These are phyloP conservation scores for Lathronympha strigana DNA, from an alignment of 2,888 invertebrate genomes.

Conservation along the genomic window DNA sequence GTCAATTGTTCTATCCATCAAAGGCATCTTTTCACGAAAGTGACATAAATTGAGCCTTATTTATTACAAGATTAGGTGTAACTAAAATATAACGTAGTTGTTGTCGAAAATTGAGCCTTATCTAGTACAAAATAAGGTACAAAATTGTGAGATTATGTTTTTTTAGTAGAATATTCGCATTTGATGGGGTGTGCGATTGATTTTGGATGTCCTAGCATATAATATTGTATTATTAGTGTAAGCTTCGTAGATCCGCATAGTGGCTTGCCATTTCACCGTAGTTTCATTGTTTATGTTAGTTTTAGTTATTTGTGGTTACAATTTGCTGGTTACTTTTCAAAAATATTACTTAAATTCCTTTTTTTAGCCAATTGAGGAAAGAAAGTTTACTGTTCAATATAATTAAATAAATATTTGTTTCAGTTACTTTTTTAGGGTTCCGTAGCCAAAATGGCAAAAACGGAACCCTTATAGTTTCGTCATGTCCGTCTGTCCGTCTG, in stretches of 20 bases:
- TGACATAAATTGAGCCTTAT: neutral
- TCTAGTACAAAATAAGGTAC: too few relatives aligned
- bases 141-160: too few relatives aligned
- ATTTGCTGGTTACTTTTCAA: conserved; percentile 13
- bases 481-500: too few relatives aligned
- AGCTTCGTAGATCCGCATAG: conserved; percentile 43
- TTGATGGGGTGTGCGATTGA: conserved; percentile 79
- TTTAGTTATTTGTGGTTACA: neutral
- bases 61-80: neutral
- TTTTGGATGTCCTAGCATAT: conserved; percentile 79
- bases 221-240: conserved; percentile 46
- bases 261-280: conserved; percentile 14
- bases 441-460: too few relatives aligned
- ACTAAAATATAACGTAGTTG: neutral
- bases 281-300: neutral
- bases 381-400: neutral
- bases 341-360: neutral
- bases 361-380: too few relatives aligned
- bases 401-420: neutral
- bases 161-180: conserved; percentile 48
- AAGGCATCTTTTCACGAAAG: conserved; percentile 51
- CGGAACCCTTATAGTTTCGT: too few relatives aligned
- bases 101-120: too few relatives aligned
- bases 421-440: too few relatives aligned
- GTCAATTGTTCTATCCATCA: conserved; percentile 79